Conservation (phyloP, 2,113 vertebrate genomes). For the Onychorhynchus coronatus region DNA sequence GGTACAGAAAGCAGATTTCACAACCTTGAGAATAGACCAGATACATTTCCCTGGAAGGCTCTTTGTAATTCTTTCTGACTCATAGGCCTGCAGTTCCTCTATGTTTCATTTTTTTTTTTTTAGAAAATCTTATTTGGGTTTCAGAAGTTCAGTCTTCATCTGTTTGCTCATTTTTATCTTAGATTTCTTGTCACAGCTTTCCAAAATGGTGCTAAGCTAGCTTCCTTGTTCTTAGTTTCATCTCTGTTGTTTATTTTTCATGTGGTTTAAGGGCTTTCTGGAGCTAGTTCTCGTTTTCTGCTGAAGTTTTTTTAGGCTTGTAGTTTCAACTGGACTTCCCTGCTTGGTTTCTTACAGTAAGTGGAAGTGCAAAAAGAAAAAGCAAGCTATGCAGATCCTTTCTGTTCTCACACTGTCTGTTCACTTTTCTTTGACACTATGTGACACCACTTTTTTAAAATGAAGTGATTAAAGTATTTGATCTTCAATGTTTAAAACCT, state of each 20-base stretch:
- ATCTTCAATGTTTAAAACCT: not conserved
- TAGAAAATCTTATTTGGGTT: not conserved
- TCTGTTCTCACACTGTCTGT: not conserved
- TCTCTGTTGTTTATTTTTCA: not conserved
- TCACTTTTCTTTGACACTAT: fast-evolving
- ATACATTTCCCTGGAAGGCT: not conserved
- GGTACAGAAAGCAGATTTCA: not conserved
- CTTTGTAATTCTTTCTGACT: not conserved
- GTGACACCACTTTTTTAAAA: not conserved
- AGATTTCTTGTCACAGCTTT: not conserved
- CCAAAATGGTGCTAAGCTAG: not conserved
- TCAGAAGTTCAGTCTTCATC: not conserved
- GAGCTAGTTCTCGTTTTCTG: not conserved
- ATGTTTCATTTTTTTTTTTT: not conserved
- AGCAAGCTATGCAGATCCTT: not conserved
- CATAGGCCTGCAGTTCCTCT: not conserved
- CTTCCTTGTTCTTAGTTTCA: not conserved
- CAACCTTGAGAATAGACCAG: not conserved
- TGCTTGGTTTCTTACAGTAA: not conserved
- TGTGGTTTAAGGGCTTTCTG: not conserved
- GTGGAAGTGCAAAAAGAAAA: not conserved
- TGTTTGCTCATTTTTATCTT: not conserved
- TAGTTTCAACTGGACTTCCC: not conserved
- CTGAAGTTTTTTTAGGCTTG: not conserved
- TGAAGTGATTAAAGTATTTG: not conserved